Percentiles rank a stretch among this genome's conserved stretches.
Conservation (phyloP, 2,797 vertebrate species). For the Cetoscarus ocellatus region DNA sequence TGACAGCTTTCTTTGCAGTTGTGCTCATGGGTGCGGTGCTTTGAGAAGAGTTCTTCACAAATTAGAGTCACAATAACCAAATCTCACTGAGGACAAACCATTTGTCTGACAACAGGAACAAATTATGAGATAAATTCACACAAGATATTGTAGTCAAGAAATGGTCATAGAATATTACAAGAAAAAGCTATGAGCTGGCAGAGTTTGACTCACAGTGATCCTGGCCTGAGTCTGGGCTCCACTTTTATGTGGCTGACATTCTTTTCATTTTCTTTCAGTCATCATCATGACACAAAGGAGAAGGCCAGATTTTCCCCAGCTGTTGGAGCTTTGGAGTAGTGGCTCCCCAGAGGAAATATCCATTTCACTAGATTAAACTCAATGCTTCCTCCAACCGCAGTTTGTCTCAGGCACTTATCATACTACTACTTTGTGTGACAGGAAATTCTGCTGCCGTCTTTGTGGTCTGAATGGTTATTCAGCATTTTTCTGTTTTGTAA, state of each 20-base stretch:
- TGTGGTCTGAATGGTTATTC: neutral
- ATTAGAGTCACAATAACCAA: neutral
- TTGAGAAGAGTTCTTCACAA: neutral
- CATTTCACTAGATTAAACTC: slow-evolving; percentile 10
- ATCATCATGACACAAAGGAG: neutral
- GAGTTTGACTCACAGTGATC: slow-evolving; percentile 6
- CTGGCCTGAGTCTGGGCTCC: neutral
- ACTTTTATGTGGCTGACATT: slow-evolving; percentile 23
- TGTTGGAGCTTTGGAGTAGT: neutral
- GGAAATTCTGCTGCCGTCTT: slow-evolving; percentile 2
- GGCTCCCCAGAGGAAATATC: slow-evolving; percentile 6
- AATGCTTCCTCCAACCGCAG: slow-evolving; percentile 3
- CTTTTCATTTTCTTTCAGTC: slow-evolving; percentile 6
- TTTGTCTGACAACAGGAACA: neutral
- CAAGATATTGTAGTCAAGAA: neutral
- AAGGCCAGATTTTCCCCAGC: slow-evolving; percentile 6
- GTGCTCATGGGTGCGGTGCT: neutral
- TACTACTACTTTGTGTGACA: neutral
- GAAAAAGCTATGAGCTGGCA: neutral
- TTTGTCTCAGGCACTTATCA: slow-evolving; percentile 8
- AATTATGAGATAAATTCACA: neutral
- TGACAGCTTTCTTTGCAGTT: neutral
- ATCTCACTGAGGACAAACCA: neutral
- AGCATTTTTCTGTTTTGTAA: neutral
- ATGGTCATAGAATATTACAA: neutral